Percentiles rank a stretch among this genome's conserved stretches.
These are phyloP conservation scores for Hyla sarda DNA, from an alignment of 2,113 vertebrate species.

Conservation along the genomic window DNA sequence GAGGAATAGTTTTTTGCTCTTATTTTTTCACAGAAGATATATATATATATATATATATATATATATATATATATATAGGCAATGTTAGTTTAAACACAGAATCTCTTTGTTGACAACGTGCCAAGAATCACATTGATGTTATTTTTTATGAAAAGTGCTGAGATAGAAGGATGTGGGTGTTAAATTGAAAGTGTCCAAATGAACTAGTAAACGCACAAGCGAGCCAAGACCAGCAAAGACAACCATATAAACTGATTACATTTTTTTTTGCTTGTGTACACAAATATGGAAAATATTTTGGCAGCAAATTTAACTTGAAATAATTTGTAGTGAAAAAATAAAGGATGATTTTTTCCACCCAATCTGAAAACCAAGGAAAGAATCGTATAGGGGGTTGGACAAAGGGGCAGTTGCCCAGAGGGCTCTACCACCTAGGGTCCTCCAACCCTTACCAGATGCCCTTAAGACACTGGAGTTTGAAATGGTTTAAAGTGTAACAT, in stretches of 20 bases:
- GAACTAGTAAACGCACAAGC: not conserved
- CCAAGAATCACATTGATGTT: not conserved
- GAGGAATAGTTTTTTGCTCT: slow-evolving; percentile 61
- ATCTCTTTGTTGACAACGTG: not conserved
- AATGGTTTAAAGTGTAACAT: not conserved
- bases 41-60: slow-evolving; percentile 56
- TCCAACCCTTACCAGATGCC: not conserved
- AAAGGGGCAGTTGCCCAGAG: too few relatives aligned
- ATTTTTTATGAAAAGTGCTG: not conserved
- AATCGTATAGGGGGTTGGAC: not conserved
- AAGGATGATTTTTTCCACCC: not conserved
- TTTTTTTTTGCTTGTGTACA: not conserved
- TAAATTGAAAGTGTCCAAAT: slow-evolving; percentile 2
- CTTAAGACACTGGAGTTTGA: not conserved
- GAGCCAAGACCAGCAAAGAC: not conserved
- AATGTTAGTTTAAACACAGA: slow-evolving; percentile 50
- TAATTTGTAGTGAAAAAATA: not conserved
- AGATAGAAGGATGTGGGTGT: not conserved
- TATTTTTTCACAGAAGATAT: slow-evolving; percentile 57
- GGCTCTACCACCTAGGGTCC: not conserved
- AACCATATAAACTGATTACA: not conserved
- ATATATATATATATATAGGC: slow-evolving; percentile 54
- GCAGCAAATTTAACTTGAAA: not conserved
- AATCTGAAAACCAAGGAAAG: not conserved
- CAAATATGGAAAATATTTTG: not conserved